These are phyloP conservation scores for Drosophila falleni DNA, from an alignment of 2,888 invertebrate genomes.

Conservation along the genomic window DNA sequence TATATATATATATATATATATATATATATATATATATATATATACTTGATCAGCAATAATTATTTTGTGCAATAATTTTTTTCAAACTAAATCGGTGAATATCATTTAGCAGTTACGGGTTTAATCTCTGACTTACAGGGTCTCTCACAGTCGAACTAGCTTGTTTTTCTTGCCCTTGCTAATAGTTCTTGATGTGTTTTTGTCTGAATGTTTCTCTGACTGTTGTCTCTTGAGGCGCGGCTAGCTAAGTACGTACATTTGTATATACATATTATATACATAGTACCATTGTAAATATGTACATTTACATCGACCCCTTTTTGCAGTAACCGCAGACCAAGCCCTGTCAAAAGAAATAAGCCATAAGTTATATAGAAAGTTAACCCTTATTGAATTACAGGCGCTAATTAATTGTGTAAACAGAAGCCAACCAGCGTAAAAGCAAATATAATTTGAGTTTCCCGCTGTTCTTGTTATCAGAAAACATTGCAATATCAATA, in stretches of 20 bases:
- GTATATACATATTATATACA: not conserved
- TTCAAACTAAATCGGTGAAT: too few relatives aligned
- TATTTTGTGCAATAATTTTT: too few relatives aligned
- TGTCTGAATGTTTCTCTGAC: not conserved
- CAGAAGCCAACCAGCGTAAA: constrained; percentile 21
- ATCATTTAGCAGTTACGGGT: too few relatives aligned
- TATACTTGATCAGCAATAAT: too few relatives aligned
- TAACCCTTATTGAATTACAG: constrained; percentile 29
- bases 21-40: too few relatives aligned
- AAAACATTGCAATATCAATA: constrained; percentile 27
- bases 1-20: too few relatives aligned
- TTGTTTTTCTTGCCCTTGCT: not conserved
- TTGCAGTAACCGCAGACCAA: constrained; percentile 32
- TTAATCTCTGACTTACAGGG: not conserved
- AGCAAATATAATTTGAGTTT: constrained; percentile 24
- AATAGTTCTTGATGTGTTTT: not conserved
- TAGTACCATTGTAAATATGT: not conserved
- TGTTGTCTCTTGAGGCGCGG: constrained; percentile 4
- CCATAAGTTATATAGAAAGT: not conserved
- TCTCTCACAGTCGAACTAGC: not conserved
- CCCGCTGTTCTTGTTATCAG: constrained; percentile 19
- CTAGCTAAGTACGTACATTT: not conserved
- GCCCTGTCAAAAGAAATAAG: constrained; percentile 11
- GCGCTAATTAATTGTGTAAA: constrained; percentile 60
- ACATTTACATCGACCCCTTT: constrained; percentile 3